Conservation (phyloP, 2,888 invertebrate species). For the Macropis europaea region DNA sequence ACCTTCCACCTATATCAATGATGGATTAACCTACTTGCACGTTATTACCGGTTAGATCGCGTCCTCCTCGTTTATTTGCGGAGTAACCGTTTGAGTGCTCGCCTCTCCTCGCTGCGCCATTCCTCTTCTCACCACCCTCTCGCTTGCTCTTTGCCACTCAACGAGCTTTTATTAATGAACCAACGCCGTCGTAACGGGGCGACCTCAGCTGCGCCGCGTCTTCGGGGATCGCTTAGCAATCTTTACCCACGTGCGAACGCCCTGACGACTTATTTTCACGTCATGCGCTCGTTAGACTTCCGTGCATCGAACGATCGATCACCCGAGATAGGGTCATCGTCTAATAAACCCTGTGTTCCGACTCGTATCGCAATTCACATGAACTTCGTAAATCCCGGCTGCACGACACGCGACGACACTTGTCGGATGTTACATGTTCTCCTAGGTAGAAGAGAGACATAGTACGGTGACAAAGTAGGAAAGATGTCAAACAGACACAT, state of each 20-base stretch:
- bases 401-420: no score
- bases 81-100: constrained; percentile 42
- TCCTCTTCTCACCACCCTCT: background rate
- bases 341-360: no score
- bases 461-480: no score
- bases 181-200: constrained; percentile 21
- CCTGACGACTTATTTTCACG: constrained; percentile 58
- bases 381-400: no score
- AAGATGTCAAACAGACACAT: no score
- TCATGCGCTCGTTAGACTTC: constrained; percentile 61
- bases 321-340: no score
- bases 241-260: constrained; percentile 2
- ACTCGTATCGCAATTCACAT: no score
- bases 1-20: constrained; percentile 65
- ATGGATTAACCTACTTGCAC: constrained; percentile 68
- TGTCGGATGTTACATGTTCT: no score
- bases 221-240: constrained; percentile 21
- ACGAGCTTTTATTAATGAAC: constrained; percentile 61
- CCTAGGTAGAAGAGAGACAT: no score
- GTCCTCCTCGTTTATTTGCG: constrained; percentile 57
- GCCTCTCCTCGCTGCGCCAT: background rate
- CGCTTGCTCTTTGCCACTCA: constrained; percentile 27
- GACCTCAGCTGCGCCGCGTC: constrained; percentile 20
- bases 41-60: constrained; percentile 55
- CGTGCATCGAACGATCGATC: constrained; percentile 51